phyloP scores from a whole-genome alignment of 2,113 vertebrate genomes.

The Symphodus melops region DNA sequence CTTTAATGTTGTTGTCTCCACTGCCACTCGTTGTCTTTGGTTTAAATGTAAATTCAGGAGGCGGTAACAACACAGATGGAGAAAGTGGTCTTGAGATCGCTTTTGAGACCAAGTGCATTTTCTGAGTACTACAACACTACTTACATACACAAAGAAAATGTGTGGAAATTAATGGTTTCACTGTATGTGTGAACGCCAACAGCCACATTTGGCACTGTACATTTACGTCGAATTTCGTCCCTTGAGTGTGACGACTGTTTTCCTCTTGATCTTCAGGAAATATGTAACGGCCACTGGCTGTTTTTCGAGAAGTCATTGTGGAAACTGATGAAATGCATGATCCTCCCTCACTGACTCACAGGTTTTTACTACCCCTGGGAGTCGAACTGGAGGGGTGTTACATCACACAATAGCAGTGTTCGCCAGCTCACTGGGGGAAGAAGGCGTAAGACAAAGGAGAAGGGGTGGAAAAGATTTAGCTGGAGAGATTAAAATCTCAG shows the following conservation, averaged over 20 bases:
- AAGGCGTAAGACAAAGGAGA: slow-evolving; percentile 43
- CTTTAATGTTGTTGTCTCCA: no score
- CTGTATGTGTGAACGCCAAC: no score
- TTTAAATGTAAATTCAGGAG: no score
- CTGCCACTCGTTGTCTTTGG: no score
- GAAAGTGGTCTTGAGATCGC: no score
- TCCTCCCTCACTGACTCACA: slow-evolving; percentile 34
- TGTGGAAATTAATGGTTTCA: no score
- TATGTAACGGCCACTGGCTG: neutral
- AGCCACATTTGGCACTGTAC: no score
- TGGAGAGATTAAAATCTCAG: slow-evolving; percentile 75
- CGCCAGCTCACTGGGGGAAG: slow-evolving; percentile 41
- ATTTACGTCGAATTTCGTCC: slow-evolving; percentile 5
- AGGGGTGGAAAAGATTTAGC: slow-evolving; percentile 63
- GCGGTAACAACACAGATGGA: no score
- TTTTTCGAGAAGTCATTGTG: slow-evolving; percentile 38
- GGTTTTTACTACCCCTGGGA: slow-evolving; percentile 17
- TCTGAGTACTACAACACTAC: no score
- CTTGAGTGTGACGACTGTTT: neutral
- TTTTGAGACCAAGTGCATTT: no score
- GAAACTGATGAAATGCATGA: slow-evolving; percentile 48
- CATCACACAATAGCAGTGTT: slow-evolving; percentile 36
- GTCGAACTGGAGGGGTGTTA: slow-evolving; percentile 20
- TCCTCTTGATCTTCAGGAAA: neutral
- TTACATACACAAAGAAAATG: no score